Base-by-base conservation (phyloP, 2,888 invertebrate species). In the Drosophila algonquin region DNA sequence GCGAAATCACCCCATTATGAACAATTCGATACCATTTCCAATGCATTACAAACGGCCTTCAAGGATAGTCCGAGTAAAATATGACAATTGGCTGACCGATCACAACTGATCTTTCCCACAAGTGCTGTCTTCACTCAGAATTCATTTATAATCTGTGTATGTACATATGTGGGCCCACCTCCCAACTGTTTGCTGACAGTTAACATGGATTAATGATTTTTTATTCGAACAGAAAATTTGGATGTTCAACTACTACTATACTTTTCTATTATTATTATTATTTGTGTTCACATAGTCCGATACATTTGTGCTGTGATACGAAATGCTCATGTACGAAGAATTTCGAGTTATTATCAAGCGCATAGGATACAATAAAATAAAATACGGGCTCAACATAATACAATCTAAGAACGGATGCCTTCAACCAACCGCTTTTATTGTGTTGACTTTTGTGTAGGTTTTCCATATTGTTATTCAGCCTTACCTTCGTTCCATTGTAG, bases 371-470 rank as follows among this genome's bases (percentile, higher is more conserved):
- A 65, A 58, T 54, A 62, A 67, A 12, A 27, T 35, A 35, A 4
- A 32, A 32, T 12, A 32, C 35, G 4, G 35, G 3, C 35, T 12
- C 35, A 40, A 44, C 40, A 70, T 74, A 81, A 81, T 79, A 76
- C 69, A 69, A 68, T 65, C 58, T 67, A 74, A 76, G 77, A 80
- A 76, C 82, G 63, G 79, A 79, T 64, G 79, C 62, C 79, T 75
- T 73, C 68, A 78, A 80, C 75, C 78, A 80, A 67, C 60, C 63
- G 21, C 45, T 50, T 53, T 64, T 63, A 54, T 67, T 48, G 61
- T 40, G 61, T 53, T 70, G 16, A 48, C 16, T 56, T 50, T 50
- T 64, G 50, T 70, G 50, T 44, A 44, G 59, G 53, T 59, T 52
- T 47, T 10, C 53, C 52, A 14, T 55, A 32, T 52, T 50, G 32